Conservation (phyloP, 2,888 invertebrate genomes). For the Coelogynopora nodosa region DNA sequence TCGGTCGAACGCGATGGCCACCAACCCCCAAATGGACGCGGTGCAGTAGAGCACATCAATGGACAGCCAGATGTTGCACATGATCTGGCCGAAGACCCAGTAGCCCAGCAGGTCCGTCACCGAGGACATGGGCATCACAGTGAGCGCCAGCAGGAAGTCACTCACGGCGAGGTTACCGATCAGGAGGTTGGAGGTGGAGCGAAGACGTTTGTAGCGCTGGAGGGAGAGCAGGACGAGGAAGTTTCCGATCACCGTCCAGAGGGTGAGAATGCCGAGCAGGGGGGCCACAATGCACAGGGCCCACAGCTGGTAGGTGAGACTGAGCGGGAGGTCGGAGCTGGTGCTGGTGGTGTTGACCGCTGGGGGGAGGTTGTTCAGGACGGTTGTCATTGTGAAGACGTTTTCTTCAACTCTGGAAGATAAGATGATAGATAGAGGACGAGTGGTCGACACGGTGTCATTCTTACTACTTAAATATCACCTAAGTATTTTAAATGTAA, state of each 20-base stretch:
- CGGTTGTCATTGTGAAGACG: too few species aligned
- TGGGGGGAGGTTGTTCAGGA: too few species aligned
- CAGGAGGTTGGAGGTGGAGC: conserved; percentile 60
- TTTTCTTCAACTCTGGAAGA: too few species aligned
- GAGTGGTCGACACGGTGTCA: too few species aligned
- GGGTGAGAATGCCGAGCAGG: conserved; percentile 50
- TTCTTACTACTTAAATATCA: too few species aligned
- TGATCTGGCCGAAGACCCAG: conserved; percentile 59
- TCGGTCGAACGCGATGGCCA: conserved; percentile 61
- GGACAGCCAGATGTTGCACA: conserved; percentile 58
- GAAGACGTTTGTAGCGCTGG: conserved; percentile 53
- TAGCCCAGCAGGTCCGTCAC: conserved; percentile 58
- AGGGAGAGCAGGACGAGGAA: conserved; percentile 57
- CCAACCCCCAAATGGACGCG: conserved; percentile 62
- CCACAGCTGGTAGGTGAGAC: not conserved
- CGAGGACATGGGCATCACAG: conserved; percentile 59
- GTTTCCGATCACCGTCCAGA: conserved; percentile 59
- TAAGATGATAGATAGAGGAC: too few species aligned
- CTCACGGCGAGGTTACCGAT: conserved; percentile 62
- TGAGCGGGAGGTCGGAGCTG: not conserved
- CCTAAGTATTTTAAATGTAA: too few species aligned
- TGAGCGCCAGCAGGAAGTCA: conserved; percentile 59
- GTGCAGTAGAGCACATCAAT: conserved; percentile 62
- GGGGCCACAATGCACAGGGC: not conserved
- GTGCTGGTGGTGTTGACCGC: not conserved